Percentiles rank a stretch among this genome's conserved stretches.
Conservation (phyloP, 2,888 invertebrate species). For the Ariolimax columbianus region DNA sequence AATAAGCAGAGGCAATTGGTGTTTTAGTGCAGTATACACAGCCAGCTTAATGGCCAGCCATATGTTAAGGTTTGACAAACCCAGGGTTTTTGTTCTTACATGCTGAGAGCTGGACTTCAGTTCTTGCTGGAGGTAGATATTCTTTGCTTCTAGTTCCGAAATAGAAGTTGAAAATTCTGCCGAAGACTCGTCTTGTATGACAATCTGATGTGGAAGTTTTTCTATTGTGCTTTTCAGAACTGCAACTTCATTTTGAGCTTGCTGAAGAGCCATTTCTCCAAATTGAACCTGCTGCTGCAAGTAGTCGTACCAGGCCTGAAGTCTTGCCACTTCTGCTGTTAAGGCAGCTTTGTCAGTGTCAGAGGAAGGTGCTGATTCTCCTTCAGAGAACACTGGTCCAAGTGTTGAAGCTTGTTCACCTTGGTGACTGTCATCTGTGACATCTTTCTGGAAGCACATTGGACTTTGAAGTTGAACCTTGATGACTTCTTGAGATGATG, state of each 20-base stretch:
- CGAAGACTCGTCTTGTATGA: conserved; percentile 40
- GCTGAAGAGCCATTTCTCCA: conserved; percentile 30
- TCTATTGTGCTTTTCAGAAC: neutral
- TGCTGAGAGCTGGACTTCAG: conserved; percentile 30
- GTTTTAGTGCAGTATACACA: conserved; percentile 17
- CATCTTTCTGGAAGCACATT: neutral
- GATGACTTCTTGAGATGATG: neutral
- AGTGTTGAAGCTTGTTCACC: neutral
- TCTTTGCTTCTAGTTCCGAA: conserved; percentile 32
- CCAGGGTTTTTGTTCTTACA: conserved; percentile 31
- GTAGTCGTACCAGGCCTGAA: conserved; percentile 45
- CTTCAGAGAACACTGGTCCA: neutral
- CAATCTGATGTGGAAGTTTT: conserved; percentile 37
- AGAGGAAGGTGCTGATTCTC: neutral
- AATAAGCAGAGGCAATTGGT: conserved; percentile 12
- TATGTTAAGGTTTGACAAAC: neutral
- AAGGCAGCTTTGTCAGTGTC: conserved; percentile 25
- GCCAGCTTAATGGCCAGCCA: conserved; percentile 3
- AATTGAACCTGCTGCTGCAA: conserved; percentile 32
- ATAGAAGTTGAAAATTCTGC: neutral
- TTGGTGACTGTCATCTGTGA: neutral
- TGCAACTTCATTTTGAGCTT: conserved; percentile 13
- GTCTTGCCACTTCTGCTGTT: conserved; percentile 30
- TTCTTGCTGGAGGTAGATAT: conserved; percentile 3
- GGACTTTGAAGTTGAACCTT: neutral